These are phyloP conservation scores for Frankliniella intonsa DNA, from an alignment of 2,888 invertebrate genomes.

Conservation along the genomic window DNA sequence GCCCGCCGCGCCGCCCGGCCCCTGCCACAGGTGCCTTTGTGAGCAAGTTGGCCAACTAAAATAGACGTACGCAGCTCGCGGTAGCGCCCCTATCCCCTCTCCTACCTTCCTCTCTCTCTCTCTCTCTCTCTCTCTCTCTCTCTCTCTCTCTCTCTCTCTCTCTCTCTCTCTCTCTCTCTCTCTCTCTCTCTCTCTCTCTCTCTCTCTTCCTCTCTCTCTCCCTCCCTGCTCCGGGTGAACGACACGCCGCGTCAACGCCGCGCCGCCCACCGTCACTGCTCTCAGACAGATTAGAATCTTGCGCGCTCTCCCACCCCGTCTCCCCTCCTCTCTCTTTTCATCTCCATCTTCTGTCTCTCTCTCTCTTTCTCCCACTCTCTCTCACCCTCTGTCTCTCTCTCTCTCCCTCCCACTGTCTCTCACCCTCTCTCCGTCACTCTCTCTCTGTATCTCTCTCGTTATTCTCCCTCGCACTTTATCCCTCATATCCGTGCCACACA, in stretches of 20 bases:
- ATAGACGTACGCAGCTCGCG: neutral
- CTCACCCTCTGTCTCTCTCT: neutral
- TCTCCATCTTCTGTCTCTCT: neutral
- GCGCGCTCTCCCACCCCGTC: neutral
- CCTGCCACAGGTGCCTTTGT: conserved; percentile 20
- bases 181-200: neutral
- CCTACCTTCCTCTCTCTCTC: neutral
- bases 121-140: neutral
- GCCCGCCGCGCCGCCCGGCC: neutral
- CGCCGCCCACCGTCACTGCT: neutral
- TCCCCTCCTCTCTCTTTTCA: too few relatives aligned
- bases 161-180: neutral
- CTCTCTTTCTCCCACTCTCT: neutral
- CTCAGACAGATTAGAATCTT: conserved; percentile 25
- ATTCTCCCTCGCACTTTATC: too few relatives aligned
- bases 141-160: neutral
- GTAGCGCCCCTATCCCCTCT: neutral
- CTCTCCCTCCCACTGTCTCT: too few relatives aligned
- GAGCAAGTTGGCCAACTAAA: conserved; percentile 9
- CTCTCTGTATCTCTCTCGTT: neutral
- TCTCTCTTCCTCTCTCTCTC: neutral
- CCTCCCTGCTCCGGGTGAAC: neutral
- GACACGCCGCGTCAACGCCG: conserved; percentile 1
- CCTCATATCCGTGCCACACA: too few relatives aligned
- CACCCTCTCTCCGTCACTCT: neutral